Evolutionary conservation across 1,140 invertebrate genomes (phyloP), one percentile per base, ranked within the genome.

Genomic region (Temnothorax nylanderi): DNA sequence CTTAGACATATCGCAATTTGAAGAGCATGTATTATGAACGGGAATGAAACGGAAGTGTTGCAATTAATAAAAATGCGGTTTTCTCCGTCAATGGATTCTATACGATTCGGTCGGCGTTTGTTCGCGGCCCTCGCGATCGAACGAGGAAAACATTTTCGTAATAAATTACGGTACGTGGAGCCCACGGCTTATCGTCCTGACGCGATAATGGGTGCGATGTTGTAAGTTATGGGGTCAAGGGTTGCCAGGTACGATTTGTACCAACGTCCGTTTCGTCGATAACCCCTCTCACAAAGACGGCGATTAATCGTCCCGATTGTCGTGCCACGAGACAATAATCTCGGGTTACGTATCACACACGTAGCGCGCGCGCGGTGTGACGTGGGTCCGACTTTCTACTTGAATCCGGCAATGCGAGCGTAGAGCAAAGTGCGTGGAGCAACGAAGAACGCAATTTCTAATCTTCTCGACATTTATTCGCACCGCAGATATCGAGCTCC

Each of bases 201-300:
- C 71, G 44, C 56, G 37, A 62, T 76, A 89, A 86, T 77, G 34
- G 88, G 41, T 56, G 37, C 84, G 58, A 62, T 34, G 75, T 64
- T 56, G 67, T 89, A 89, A 89, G 75, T 89, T 89, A 89, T 78
- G 54, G 26, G 56, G 75, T 64, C 37, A 74, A 82, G 56, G 75
- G 69, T 82, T 75, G 2, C 21, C 49, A 65, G 34, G 47, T 58
- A 87, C 91, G 88, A 91, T 92, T 92, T 90, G 86, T 88, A 88
- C 47, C 62, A 41, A 69, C 88, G 87, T 86, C 88, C 84, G 85
- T 86, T 60, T 91, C 84, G 76, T 87, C 87, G 88, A 89, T 88
- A 89, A 86, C 78, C 88, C 26, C 62, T 13, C 74, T 75, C 58
- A 67, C 51, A 74, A 18, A 72, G 81, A 85, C 54, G 87, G 37